Conservation (phyloP, 2,888 invertebrate species). For the Oscheius sp. region DNA sequence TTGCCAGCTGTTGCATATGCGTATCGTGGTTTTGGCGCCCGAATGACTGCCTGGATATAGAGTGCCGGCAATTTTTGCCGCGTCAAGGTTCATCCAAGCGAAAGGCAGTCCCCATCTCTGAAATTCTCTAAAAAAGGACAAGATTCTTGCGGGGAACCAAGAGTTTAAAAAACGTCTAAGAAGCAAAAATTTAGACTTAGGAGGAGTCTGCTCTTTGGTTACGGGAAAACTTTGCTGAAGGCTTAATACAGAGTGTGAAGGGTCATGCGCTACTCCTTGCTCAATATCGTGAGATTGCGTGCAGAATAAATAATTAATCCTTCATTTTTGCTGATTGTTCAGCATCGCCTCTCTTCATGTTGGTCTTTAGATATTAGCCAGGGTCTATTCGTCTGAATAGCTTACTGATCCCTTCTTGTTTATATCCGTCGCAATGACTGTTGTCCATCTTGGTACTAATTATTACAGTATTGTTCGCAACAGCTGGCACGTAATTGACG, state of each 20-base stretch:
- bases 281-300: constrained; percentile 26
- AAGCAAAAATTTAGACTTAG: neutral
- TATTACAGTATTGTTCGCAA: no score
- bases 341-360: neutral
- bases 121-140: constrained; percentile 17
- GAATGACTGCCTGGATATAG: constrained; percentile 20
- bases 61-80: constrained; percentile 32
- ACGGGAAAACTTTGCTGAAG: constrained; percentile 2
- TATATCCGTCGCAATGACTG: no score
- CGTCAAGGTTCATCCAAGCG: constrained; percentile 28
- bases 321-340: constrained; percentile 27
- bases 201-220: neutral
- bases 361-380: constrained; percentile 1
- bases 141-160: neutral
- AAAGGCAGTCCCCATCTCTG: constrained; percentile 31
- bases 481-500: neutral
- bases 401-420: no score
- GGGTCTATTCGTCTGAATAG: neutral
- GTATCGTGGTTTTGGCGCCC: constrained; percentile 4
- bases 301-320: constrained; percentile 27
- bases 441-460: no score
- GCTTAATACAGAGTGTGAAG: neutral
- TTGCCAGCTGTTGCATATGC: no score
- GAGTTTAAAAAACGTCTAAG: neutral
- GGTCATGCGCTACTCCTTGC: constrained; percentile 7